Evolutionary conservation across 2,797 vertebrate species (phyloP).

Genomic region (Heliangelus exortis): DNA sequence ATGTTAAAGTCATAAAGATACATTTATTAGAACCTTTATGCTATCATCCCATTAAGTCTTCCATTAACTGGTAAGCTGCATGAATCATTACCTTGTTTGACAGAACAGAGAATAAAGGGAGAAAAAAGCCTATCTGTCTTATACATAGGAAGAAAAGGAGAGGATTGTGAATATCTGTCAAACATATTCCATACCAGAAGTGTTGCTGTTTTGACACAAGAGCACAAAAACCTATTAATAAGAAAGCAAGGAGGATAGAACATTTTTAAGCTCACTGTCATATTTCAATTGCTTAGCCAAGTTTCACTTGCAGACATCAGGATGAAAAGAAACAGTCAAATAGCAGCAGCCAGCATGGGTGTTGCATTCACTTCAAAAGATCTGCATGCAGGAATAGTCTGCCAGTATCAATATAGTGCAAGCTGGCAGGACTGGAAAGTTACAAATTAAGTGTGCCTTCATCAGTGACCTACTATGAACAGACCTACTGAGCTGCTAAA

Average conservation of each 20-base stretch:
- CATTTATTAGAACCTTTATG: background rate
- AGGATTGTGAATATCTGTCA: constrained; percentile 36
- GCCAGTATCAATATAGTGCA: background rate
- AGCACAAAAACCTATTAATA: background rate
- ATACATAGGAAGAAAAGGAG: background rate
- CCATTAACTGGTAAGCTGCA: background rate
- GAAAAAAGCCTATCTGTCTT: background rate
- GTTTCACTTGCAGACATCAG: constrained; percentile 23
- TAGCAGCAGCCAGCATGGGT: background rate
- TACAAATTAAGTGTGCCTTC: constrained; percentile 50
- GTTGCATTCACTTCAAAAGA: constrained; percentile 19
- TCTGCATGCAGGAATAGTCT: constrained; percentile 7
- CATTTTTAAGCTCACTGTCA: constrained; percentile 10
- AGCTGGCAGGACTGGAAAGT: constrained; percentile 53
- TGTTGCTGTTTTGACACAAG: constrained; percentile 13
- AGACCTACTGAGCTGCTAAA: constrained; percentile 22
- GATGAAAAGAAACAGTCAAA: constrained; percentile 34
- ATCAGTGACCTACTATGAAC: constrained; percentile 33
- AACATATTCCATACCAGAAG: constrained; percentile 21
- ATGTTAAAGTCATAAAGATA: background rate
- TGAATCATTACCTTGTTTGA: background rate
- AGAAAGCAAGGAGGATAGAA: constrained; percentile 19
- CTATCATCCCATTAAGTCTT: background rate
- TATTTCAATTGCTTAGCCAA: constrained; percentile 58
- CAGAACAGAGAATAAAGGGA: background rate